Evolutionary conservation across 1,140 invertebrate genomes (phyloP).

Genomic region (Panagrolaimus sp.): DNA sequence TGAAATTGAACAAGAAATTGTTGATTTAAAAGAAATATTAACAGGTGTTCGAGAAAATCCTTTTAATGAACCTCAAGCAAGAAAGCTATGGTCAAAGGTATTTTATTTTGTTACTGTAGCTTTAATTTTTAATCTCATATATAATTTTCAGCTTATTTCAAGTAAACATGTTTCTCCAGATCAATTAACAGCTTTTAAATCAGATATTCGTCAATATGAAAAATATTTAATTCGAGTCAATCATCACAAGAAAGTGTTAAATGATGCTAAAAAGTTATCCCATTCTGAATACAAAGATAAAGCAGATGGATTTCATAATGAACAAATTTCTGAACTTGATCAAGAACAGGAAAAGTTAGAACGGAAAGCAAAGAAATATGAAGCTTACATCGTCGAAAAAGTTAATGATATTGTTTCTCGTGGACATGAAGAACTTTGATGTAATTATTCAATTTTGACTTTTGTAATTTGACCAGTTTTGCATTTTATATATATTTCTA

Average conservation of each 20-base stretch:
- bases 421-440: slow-evolving; percentile 6
- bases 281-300: neutral
- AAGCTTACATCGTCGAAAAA: slow-evolving; percentile 1
- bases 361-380: neutral
- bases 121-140: too few species aligned
- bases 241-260: neutral
- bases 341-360: neutral
- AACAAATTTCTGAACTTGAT: neutral
- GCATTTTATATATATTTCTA: too few species aligned
- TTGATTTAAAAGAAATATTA: neutral
- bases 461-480: too few species aligned
- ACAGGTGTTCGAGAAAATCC: neutral
- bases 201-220: neutral
- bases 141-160: too few species aligned
- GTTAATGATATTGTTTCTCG: neutral
- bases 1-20: neutral
- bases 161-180: neutral
- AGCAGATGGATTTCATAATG: neutral
- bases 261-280: slow-evolving; percentile 1
- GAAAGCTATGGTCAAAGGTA: slow-evolving; percentile 8
- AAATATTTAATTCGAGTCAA: neutral
- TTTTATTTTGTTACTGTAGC: neutral
- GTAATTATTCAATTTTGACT: neutral
- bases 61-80: slow-evolving; percentile 7
- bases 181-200: neutral